Evolutionary conservation across 1,140 invertebrate species (phyloP).

Genomic region (Ostrea edulis): DNA sequence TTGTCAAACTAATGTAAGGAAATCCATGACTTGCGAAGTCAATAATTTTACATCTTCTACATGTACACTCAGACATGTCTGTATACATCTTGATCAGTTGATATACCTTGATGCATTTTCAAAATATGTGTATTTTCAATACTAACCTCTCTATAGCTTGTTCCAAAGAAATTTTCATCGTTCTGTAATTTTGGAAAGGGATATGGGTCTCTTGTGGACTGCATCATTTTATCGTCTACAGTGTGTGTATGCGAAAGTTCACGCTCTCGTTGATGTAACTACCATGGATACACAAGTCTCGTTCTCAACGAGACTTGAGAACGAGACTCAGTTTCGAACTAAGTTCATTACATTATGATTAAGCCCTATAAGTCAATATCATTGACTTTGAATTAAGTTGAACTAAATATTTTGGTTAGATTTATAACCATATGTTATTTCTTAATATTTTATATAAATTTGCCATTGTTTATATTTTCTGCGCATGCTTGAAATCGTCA

Average conservation of each 20-base stretch:
- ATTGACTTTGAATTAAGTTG: neutral
- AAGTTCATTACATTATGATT: neutral
- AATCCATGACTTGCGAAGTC: no score
- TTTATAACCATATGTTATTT: no score
- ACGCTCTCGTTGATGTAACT: constrained; percentile 35
- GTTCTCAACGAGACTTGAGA: neutral
- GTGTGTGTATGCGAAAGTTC: constrained; percentile 28
- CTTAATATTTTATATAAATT: neutral
- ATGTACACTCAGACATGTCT: no score
- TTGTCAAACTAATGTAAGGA: no score
- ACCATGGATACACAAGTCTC: constrained; percentile 44
- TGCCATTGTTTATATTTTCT: neutral
- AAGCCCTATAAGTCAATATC: neutral
- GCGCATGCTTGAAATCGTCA: neutral
- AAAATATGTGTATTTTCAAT: neutral
- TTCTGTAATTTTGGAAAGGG: constrained; percentile 76
- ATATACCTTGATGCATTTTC: no score
- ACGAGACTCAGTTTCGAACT: neutral
- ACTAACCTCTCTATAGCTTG: constrained; percentile 66
- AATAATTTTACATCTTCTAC: no score
- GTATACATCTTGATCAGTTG: no score
- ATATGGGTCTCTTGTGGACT: constrained; percentile 74
- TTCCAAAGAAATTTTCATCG: constrained; percentile 74
- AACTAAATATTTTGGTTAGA: no score
- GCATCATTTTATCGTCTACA: neutral